Base-by-base conservation (phyloP, 2,113 vertebrate species). In the Oryzias melastigma region DNA sequence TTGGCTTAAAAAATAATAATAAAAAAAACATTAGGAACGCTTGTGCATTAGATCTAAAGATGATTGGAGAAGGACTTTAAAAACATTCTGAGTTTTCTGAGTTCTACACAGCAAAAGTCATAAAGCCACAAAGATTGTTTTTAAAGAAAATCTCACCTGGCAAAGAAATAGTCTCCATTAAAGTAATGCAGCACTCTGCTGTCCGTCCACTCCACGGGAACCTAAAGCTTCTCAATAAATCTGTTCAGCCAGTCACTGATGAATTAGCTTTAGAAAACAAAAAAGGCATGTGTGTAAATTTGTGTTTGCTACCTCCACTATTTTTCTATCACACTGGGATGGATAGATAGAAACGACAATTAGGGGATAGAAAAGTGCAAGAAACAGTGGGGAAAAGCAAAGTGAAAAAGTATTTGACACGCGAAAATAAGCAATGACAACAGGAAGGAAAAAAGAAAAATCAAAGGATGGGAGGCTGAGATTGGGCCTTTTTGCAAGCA, bases 101-200 rank as follows among this genome's bases (percentile, higher is more conserved):
- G 44, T 14, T 8, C 22, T 1, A 51, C 14, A 14, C 22, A 53
- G 20, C 18, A 46, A 7, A 52, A 68, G 43, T 64, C 55, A 45
- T 73, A 59, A 63, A 73, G 43, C 18, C 68, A 40, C 29, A 61
- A 29, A 22, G n/a, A 54, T 53, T 41, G 73, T 17, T 51, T 75
- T 80, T 80, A 58, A 62, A 45, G 73, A 65, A 83, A 63, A 79
- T 73, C 78, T 77, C 40, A 77, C 77, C 54, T 78, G 81, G 67
- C 67, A 62, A 53, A 59, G 65, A 77, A 52, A 66, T 69, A 12
- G 43, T 74, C 46, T 71, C 18, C 12, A 43, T 62, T 14, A 75
- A 63, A 43, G 60, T 58, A 64, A 44, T 68, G 77, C 77, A 61
- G 74, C 62, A 14, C 54, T 53, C 19, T 73, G 58, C 57, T 62